These are phyloP conservation scores for Percopsis omiscomaycus DNA, from an alignment of 2,797 vertebrate species.

Conservation along the genomic window DNA sequence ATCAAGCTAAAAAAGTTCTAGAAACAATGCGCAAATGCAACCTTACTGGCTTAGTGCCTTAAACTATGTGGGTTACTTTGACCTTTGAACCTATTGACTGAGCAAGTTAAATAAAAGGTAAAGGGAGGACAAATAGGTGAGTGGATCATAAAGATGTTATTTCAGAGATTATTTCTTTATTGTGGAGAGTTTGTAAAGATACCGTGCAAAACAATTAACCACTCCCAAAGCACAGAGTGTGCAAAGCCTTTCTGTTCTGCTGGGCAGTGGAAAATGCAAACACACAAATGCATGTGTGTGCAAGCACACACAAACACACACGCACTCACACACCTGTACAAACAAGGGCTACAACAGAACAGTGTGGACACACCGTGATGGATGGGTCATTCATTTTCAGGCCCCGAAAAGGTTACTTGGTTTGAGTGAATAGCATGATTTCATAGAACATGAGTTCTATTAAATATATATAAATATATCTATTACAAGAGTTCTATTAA, in stretches of 20 bases:
- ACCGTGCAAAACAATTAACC: conserved; percentile 44
- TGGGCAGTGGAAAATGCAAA: conserved; percentile 23
- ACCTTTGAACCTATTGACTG: conserved; percentile 43
- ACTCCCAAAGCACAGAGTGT: conserved; percentile 17
- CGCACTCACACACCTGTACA: conserved; percentile 73
- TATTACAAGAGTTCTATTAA: too few species aligned
- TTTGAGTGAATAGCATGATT: conserved; percentile 3
- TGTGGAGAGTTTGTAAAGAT: conserved; percentile 31
- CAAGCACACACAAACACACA: conserved; percentile 23
- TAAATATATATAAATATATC: neutral
- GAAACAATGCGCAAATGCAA: too few species aligned
- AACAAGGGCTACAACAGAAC: conserved; percentile 63
- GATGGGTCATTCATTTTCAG: conserved; percentile 65
- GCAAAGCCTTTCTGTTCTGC: conserved; percentile 33
- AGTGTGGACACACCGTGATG: conserved; percentile 53
- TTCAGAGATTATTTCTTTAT: too few species aligned
- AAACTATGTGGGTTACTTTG: conserved; percentile 7
- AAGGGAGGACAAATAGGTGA: conserved; percentile 34
- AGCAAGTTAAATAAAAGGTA: conserved; percentile 20
- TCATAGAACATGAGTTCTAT: neutral
- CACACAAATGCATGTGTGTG: conserved; percentile 18
- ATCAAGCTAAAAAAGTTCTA: too few species aligned
- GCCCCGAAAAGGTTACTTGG: conserved; percentile 36
- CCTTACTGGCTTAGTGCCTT: too few species aligned
- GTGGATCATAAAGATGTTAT: conserved; percentile 29